Evolutionary conservation across 2,888 invertebrate genomes (phyloP).

Genomic region (Lottia scabra): DNA sequence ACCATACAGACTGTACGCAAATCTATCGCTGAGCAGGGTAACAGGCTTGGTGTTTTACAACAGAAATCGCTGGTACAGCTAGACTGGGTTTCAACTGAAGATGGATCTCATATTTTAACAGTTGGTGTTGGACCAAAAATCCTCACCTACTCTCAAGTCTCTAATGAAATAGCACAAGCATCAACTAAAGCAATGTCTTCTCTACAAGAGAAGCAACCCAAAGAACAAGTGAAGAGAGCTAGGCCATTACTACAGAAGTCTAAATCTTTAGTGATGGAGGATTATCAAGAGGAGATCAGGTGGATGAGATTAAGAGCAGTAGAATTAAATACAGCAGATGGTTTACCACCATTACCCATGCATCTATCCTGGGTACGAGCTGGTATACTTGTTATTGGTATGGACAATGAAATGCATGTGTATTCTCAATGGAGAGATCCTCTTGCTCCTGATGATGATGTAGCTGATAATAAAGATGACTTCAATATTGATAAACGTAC

Average conservation of each 20-base stretch:
- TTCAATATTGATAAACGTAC: slow-evolving; percentile 46
- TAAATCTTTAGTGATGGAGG: slow-evolving; percentile 88
- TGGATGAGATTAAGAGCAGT: slow-evolving; percentile 97
- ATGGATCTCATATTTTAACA: slow-evolving; percentile 97
- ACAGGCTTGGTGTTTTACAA: slow-evolving; percentile 50
- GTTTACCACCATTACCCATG: slow-evolving; percentile 96
- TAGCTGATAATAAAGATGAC: slow-evolving; percentile 20
- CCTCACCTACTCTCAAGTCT: slow-evolving; percentile 85
- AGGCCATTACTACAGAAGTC: slow-evolving; percentile 83
- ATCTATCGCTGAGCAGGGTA: slow-evolving; percentile 39
- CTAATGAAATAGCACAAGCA: slow-evolving; percentile 93
- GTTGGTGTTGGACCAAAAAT: slow-evolving; percentile 87
- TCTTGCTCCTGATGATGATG: slow-evolving; percentile 26
- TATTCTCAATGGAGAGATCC: slow-evolving; percentile 89
- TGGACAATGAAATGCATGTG: slow-evolving; percentile 99
- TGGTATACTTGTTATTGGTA: slow-evolving; percentile 96
- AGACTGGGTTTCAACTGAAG: slow-evolving; percentile 99
- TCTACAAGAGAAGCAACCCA: slow-evolving; percentile 21
- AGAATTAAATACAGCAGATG: slow-evolving; percentile 92
- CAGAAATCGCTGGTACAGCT: slow-evolving; percentile 81
- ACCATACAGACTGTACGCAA: slow-evolving; percentile 59
- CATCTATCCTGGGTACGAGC: slow-evolving; percentile 99
- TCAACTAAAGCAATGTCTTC: slow-evolving; percentile 65
- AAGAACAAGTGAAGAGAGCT: slow-evolving; percentile 19
- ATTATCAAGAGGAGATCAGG: slow-evolving; percentile 89